These are phyloP conservation scores for Allolobophora icterica DNA, from an alignment of 2,888 invertebrate genomes.

Conservation along the genomic window DNA sequence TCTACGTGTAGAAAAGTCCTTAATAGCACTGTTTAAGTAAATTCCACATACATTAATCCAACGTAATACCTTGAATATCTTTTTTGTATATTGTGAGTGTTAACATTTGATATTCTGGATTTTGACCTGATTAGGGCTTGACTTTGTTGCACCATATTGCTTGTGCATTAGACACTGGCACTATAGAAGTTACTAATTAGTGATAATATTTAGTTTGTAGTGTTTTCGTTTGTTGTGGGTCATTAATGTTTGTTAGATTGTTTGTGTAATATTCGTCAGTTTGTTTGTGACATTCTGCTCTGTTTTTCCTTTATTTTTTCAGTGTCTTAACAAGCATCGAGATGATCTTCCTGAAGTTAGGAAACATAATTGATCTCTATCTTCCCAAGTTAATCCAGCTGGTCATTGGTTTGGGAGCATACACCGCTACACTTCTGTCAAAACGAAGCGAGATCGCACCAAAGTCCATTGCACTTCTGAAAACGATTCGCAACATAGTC, in stretches of 20 bases:
- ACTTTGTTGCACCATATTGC: no score
- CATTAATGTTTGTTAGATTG: background rate
- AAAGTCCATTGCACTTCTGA: slow-evolving; percentile 27
- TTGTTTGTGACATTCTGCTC: no score
- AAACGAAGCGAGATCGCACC: slow-evolving; percentile 56
- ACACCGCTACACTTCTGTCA: slow-evolving; percentile 71
- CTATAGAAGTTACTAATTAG: no score
- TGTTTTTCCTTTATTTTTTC: slow-evolving; percentile 54
- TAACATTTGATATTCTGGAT: no score
- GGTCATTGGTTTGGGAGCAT: slow-evolving; percentile 71
- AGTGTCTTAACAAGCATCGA: slow-evolving; percentile 72
- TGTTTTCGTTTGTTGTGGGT: background rate
- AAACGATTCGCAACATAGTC: slow-evolving; percentile 27
- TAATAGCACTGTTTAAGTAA: background rate
- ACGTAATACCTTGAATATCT: background rate
- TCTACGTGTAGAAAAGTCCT: background rate
- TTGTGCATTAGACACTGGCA: no score
- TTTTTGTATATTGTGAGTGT: background rate
- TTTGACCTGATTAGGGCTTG: no score
- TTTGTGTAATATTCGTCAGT: background rate
- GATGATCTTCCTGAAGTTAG: slow-evolving; percentile 68
- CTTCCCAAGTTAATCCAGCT: slow-evolving; percentile 77
- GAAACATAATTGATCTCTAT: slow-evolving; percentile 74
- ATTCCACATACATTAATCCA: background rate
- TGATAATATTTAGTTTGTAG: background rate